Evolutionary conservation across 2,797 vertebrate species (phyloP).

Genomic region (Pantherophis alleghaniensis): DNA sequence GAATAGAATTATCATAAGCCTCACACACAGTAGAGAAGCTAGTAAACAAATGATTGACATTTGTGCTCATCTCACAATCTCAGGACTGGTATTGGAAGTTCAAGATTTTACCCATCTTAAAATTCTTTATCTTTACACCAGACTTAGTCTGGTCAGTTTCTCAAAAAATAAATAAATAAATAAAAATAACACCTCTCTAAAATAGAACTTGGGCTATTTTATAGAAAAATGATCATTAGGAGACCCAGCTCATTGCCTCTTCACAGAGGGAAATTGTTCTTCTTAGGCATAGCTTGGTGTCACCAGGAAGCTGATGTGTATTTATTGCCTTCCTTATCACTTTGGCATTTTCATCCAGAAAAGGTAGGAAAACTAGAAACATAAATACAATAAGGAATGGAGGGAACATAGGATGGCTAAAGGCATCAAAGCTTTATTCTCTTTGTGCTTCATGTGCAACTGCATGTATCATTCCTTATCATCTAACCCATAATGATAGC

Average conservation of each 20-base stretch:
- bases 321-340: neutral
- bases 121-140: neutral
- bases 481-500: neutral
- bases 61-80: neutral
- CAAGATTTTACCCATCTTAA: neutral
- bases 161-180: neutral
- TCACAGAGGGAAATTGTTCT: neutral
- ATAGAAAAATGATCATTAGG: neutral
- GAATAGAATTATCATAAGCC: neutral
- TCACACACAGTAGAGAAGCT: neutral
- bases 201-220: neutral
- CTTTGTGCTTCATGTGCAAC: neutral
- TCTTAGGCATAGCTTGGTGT: neutral
- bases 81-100: neutral
- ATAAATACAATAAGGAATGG: neutral
- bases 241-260: neutral
- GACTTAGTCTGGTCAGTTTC: neutral
- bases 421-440: neutral
- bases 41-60: neutral
- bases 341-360: neutral
- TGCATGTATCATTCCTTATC: neutral
- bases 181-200: neutral
- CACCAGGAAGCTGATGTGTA: neutral
- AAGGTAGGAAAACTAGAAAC: neutral
- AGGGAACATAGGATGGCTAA: neutral